phyloP scores from a whole-genome alignment of 2,888 invertebrate genomes.

The Drosophila eohydei region DNA sequence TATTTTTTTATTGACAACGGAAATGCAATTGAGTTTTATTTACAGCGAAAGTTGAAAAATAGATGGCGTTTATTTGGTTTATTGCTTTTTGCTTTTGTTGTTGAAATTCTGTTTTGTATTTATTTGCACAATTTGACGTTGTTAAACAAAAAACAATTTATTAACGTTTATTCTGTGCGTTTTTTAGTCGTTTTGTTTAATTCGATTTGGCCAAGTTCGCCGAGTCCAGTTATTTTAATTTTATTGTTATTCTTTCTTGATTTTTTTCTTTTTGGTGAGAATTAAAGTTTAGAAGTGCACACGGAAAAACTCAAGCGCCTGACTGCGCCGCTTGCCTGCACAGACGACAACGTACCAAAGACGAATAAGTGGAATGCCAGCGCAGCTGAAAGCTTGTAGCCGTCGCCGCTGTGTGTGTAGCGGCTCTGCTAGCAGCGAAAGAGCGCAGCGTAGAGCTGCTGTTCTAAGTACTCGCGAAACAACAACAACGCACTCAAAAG shows the following conservation, averaged over 20 bases:
- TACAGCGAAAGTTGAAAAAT: slow-evolving; percentile 47
- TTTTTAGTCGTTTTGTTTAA: slow-evolving; percentile 1
- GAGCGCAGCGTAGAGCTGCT: slow-evolving; percentile 8
- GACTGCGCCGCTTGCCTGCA: slow-evolving; percentile 65
- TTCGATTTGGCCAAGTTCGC: slow-evolving; percentile 31
- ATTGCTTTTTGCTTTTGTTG: slow-evolving; percentile 42
- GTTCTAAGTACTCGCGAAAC: slow-evolving; percentile 33
- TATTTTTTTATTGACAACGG: slow-evolving; percentile 27
- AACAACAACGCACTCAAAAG: slow-evolving; percentile 13
- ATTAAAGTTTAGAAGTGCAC: slow-evolving; percentile 64
- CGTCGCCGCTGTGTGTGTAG: slow-evolving; percentile 17
- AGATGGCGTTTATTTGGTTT: slow-evolving; percentile 35
- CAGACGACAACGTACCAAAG: slow-evolving; percentile 66
- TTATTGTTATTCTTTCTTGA: slow-evolving; percentile 1
- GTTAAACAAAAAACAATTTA: slow-evolving; percentile 59
- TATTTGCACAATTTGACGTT: slow-evolving; percentile 61
- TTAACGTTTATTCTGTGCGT: slow-evolving; percentile 24
- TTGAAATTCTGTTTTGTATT: slow-evolving; percentile 47
- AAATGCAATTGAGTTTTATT: slow-evolving; percentile 51
- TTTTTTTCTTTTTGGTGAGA: slow-evolving; percentile 15
- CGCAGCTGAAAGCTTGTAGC: slow-evolving; percentile 67
- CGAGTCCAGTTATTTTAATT: slow-evolving; percentile 45
- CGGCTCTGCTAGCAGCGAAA: slow-evolving; percentile 25
- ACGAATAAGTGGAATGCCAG: slow-evolving; percentile 68
- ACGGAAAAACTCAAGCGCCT: slow-evolving; percentile 66